Conservation (phyloP, 2,797 vertebrate species). For the Aplochiton taeniatus region DNA sequence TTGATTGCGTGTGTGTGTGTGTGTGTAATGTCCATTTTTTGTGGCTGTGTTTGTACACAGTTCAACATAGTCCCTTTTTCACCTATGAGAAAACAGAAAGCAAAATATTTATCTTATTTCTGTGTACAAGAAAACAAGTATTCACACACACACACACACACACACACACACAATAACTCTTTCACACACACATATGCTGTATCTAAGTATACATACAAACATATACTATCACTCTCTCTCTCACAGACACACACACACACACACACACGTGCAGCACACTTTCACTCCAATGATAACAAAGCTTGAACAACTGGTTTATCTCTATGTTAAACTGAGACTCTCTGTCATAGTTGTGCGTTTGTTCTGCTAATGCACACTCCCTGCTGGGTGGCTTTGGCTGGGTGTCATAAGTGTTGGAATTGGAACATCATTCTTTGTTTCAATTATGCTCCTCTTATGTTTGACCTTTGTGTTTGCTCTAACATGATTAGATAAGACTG, state of each 20-base stretch:
- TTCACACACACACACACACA: constrained; percentile 5
- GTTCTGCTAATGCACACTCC: too few relatives aligned
- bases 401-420: too few relatives aligned
- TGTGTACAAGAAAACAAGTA: not conserved
- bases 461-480: too few relatives aligned
- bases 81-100: not conserved
- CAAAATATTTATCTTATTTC: too few relatives aligned
- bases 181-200: not conserved
- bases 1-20: not conserved
- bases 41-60: not conserved
- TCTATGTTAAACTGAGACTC: too few relatives aligned
- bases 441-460: too few relatives aligned
- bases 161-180: not conserved
- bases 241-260: constrained; percentile 3
- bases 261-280: not conserved
- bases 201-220: not conserved
- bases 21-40: not conserved
- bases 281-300: not conserved
- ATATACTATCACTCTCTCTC: not conserved
- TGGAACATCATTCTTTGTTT: too few relatives aligned
- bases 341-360: too few relatives aligned
- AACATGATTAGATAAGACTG: too few relatives aligned
- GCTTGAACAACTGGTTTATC: too few relatives aligned
- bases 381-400: too few relatives aligned
- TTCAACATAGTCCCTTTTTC: not conserved